Percentiles rank a stretch among this genome's conserved stretches.
Conservation (phyloP, 2,113 vertebrate species). For the Tragelaphus buxtoni region DNA sequence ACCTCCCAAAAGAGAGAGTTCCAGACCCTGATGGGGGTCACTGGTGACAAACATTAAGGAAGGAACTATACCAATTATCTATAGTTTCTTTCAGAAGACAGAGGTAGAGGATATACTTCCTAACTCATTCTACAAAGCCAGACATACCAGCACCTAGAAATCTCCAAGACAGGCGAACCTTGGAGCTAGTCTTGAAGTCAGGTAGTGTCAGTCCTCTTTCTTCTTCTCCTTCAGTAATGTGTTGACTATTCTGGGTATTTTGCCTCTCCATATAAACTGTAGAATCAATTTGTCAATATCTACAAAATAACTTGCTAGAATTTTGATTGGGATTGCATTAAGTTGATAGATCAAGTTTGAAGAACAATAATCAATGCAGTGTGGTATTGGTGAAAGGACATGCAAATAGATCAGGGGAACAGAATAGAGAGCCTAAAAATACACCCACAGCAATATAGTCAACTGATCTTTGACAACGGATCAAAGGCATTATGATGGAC, state of each 20-base stretch:
- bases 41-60: not conserved
- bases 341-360: not conserved
- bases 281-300: not conserved
- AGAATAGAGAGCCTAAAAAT: not conserved
- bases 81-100: not conserved
- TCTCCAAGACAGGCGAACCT: not conserved
- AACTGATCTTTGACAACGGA: not conserved
- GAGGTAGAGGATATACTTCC: not conserved
- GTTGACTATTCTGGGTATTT: not conserved
- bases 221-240: not conserved
- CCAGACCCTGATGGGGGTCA: not conserved
- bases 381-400: not conserved
- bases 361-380: not conserved
- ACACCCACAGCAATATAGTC: not conserved
- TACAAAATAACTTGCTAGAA: not conserved
- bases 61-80: not conserved
- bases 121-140: not conserved
- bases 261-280: not conserved
- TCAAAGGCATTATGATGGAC: not conserved
- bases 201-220: not conserved
- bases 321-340: not conserved
- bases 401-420: not conserved
- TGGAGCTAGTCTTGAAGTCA: not conserved
- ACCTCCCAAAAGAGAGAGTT: not conserved
- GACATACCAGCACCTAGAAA: not conserved